Evolutionary conservation across 2,113 vertebrate genomes (phyloP).

Genomic region (Cochlearius cochlearius): DNA sequence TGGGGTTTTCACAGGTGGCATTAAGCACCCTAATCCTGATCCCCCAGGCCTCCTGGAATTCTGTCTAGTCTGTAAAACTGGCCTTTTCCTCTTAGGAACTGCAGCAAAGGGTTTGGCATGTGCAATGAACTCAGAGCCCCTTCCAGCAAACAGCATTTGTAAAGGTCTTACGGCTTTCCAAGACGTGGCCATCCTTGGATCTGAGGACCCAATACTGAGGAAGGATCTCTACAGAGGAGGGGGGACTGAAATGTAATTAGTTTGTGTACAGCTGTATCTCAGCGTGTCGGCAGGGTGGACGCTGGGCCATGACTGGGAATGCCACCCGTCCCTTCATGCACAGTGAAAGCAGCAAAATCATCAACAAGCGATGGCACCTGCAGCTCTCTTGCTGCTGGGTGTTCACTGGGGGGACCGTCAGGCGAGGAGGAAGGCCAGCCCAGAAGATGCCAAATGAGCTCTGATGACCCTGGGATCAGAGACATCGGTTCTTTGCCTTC

Average conservation of each 20-base stretch:
- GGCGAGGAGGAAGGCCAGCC: neutral
- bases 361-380: neutral
- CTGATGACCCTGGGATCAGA: neutral
- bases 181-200: neutral
- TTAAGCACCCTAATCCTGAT: neutral
- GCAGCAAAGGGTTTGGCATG: neutral
- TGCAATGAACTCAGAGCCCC: neutral
- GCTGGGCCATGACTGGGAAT: neutral
- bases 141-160: neutral
- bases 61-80: neutral
- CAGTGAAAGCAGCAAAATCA: neutral
- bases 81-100: neutral
- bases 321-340: neutral
- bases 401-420: neutral
- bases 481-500: neutral
- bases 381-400: neutral
- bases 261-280: neutral
- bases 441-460: neutral
- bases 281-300: accelerated
- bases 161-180: neutral
- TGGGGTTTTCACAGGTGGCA: neutral
- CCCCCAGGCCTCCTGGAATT: neutral
- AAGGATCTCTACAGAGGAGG: neutral
- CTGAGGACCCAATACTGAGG: neutral
- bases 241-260: neutral